Conservation (phyloP, 2,888 invertebrate genomes). For the Falcaria lacertinaria region DNA sequence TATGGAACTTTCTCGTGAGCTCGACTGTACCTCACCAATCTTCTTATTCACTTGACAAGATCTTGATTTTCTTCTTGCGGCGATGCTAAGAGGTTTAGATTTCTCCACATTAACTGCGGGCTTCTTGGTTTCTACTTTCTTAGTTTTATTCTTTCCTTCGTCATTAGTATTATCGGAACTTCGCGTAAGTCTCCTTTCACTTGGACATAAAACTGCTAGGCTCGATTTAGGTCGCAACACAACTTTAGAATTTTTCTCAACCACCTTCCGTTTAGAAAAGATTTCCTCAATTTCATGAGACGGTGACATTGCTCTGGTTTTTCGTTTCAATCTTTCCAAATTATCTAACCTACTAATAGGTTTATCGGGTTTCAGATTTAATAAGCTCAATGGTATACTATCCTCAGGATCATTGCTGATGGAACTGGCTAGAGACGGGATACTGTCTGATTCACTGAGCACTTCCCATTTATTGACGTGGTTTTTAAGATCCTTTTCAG, state of each 20-base stretch:
- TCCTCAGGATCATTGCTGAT: conserved; percentile 79
- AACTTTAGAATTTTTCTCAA: conserved; percentile 56
- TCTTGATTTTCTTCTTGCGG: conserved; percentile 64
- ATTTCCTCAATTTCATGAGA: conserved; percentile 80
- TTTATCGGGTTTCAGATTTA: conserved; percentile 62
- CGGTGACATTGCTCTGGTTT: conserved; percentile 79
- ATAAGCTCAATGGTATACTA: conserved; percentile 75
- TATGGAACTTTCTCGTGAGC: conserved; percentile 70
- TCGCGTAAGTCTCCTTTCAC: conserved; percentile 61
- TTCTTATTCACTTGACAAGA: conserved; percentile 60
- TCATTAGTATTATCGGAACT: conserved; percentile 60
- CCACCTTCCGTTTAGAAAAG: conserved; percentile 64
- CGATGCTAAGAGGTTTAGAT: conserved; percentile 47
- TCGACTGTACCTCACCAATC: conserved; percentile 56
- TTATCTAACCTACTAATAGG: conserved; percentile 51
- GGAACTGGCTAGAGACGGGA: conserved; percentile 74
- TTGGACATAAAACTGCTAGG: conserved; percentile 63
- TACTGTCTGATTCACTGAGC: conserved; percentile 80
- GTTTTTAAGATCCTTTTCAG: conserved; percentile 61
- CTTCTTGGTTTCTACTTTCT: conserved; percentile 48
- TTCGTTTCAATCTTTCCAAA: conserved; percentile 72
- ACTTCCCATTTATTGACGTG: conserved; percentile 79
- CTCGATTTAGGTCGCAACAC: conserved; percentile 67
- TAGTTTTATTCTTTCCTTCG: conserved; percentile 46
- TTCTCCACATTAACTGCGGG: conserved; percentile 35